phyloP scores from a whole-genome alignment of 2,888 invertebrate species.

The Thalpophila matura region DNA sequence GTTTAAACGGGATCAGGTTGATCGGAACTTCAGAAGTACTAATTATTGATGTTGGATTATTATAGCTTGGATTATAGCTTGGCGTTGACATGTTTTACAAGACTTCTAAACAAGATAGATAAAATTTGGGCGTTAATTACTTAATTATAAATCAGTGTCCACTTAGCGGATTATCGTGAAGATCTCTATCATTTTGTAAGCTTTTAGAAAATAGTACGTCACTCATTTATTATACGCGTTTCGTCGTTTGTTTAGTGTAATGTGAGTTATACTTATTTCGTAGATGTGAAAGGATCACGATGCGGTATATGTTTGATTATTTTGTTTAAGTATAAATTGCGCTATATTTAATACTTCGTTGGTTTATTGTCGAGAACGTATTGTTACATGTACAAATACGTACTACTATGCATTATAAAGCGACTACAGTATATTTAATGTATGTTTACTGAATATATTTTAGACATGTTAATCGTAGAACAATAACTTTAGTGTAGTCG shows the following conservation, averaged over 20 bases:
- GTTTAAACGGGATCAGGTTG: neutral
- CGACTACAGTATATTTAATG: slow-evolving; percentile 47
- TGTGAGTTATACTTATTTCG: slow-evolving; percentile 52
- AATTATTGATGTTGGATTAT: slow-evolving; percentile 9
- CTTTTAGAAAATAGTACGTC: slow-evolving; percentile 71
- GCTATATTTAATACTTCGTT: slow-evolving; percentile 34
- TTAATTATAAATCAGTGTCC: slow-evolving; percentile 68
- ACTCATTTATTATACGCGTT: slow-evolving; percentile 72
- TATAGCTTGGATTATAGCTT: too few species aligned
- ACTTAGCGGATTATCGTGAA: slow-evolving; percentile 81
- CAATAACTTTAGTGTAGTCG: slow-evolving; percentile 43
- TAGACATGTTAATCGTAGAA: slow-evolving; percentile 11
- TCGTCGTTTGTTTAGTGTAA: slow-evolving; percentile 67
- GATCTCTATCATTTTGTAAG: slow-evolving; percentile 79
- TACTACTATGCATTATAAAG: slow-evolving; percentile 43
- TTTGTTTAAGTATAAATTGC: slow-evolving; percentile 49
- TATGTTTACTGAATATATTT: slow-evolving; percentile 32
- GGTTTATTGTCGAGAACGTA: slow-evolving; percentile 39
- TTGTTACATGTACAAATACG: slow-evolving; percentile 20
- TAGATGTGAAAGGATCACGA: slow-evolving; percentile 38
- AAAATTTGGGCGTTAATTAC: slow-evolving; percentile 41
- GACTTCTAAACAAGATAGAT: slow-evolving; percentile 10
- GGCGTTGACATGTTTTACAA: slow-evolving; percentile 28
- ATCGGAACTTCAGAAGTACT: neutral
- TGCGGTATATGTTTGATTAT: slow-evolving; percentile 32